Evolutionary conservation across 2,113 vertebrate species (phyloP).

Genomic region (Hirundichthys speculiger): DNA sequence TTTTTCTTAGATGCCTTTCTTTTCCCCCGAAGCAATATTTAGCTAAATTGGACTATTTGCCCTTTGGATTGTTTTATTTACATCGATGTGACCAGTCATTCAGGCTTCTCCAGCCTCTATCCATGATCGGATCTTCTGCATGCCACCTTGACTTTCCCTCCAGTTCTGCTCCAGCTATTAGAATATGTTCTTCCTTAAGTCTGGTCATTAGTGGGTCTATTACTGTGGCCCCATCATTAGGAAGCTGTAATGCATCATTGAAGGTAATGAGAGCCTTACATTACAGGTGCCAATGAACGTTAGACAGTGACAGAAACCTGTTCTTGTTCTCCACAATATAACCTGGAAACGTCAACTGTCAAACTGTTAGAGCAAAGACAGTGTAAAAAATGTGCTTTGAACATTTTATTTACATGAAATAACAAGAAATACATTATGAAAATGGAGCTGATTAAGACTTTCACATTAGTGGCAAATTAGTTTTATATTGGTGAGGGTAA

Average conservation of each 20-base stretch:
- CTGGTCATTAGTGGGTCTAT: conserved; percentile 76
- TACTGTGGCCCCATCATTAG: conserved; percentile 74
- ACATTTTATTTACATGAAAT: conserved; percentile 1
- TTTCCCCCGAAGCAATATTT: no score
- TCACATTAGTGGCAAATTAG: no score
- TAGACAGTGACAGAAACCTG: conserved; percentile 28
- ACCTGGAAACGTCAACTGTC: conserved; percentile 22
- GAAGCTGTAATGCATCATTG: conserved; percentile 77
- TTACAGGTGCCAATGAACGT: no score
- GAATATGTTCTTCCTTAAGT: conserved; percentile 79
- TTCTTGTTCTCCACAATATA: conserved; percentile 7
- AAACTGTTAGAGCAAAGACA: neutral
- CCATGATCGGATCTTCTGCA: conserved; percentile 44
- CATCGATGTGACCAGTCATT: no score
- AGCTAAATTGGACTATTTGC: no score
- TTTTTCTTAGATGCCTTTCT: no score
- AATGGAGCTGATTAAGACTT: neutral
- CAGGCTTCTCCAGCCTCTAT: neutral
- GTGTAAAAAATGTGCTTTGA: neutral
- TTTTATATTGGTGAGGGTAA: no score
- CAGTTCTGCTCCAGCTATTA: conserved; percentile 76
- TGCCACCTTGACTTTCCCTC: conserved; percentile 66
- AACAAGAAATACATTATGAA: neutral
- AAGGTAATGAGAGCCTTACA: conserved; percentile 66
- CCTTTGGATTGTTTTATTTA: no score